Evolutionary conservation across 2,888 invertebrate species (phyloP), one percentile per base, ranked within the genome.

Genomic region (Teleiodes luculella): DNA sequence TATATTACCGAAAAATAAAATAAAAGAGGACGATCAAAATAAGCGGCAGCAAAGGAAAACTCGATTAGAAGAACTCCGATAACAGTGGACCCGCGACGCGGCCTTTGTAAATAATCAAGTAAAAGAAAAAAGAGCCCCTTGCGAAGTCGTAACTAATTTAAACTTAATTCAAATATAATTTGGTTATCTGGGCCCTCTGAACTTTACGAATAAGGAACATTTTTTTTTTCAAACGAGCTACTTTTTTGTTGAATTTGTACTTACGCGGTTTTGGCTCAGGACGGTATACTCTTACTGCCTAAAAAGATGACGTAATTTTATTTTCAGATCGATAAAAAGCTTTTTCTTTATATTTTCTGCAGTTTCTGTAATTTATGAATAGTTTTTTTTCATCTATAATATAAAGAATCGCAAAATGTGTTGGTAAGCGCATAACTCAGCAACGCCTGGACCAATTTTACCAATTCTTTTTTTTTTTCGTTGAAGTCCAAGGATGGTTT

Each of bases 11-110:
- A 39, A 39, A 39, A 28, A 30, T 13, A 7, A 13, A 46, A 46
- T 11, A 16, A 47, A 47, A 18, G 14, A 47, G n/a, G 14, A 3
- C 13, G 28, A 46, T 31, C 31, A 49, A 28, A 20, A 49, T 35
- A 36, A 36, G 28, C 45, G 30, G 30, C 28, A 30, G 30, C 31
- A 11, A 14, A 33, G 35, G 52, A 30, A 56, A 60, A 60, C 46
- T 41, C 52, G 56, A 54, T 58, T 56, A 62, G 57, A 41, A 41
- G 57, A 57, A 57, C 56, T 58, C 59, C 55, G 57, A 60, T 47
- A 35, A 33, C 47, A 36, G 37, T 30, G 24, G 33, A 49, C 53
- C 55, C 55, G 8, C n/a, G 33, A 41, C 28, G 45, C 30, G 36
- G 57, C 48, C 59, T 57, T 59, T 59, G 50, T 55, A 47, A 52